Evolutionary conservation across 1,140 invertebrate species (phyloP), one percentile per base, ranked within the genome.

Genomic region (Drosophila pectinifera): DNA sequence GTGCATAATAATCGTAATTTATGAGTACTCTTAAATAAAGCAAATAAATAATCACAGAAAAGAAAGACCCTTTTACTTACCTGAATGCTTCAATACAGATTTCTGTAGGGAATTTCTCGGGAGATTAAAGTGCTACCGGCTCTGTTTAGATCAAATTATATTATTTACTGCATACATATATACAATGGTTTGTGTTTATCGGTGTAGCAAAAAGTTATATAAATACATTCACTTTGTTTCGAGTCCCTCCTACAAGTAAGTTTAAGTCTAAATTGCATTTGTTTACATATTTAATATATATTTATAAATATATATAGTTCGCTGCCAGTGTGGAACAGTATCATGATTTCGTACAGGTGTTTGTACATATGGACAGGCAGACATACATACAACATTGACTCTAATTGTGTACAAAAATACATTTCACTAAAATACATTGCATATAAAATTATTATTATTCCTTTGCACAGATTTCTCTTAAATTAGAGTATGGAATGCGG

Each of bases 401-500:
- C 65, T 42, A 42, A 83, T 88, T 80, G 75, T 80, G 75, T 89
- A 89, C 57, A 89, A 89, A 89, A 89, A 89, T 90, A 89, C 85
- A 84, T 89, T 89, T 89, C 58, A 89, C 84, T 89, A 89, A 88
- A 89, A 84, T 84, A 84, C 80, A 61, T 69, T 72, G 80, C 85
- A 63, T 83, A 89, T 56, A 89, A 89, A 88, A 89, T 77, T 84
- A 89, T 69, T 78, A 82, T 84, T 80, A 72, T 80, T 63, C 49
- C 45, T 83, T 78, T 82, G 78, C 59, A 83, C 54, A 67, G 57
- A 59, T 80, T 76, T 80, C 48, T 70, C 82, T 86, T 86, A 88
- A 56, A 51, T 45, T 74, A 80, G 48, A 51, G 36, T 55, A 58
- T 79, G 70, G 58, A 57, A 65, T 45, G 42, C 41, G 48, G 51